Percentiles rank a stretch among this genome's conserved stretches.
Evolutionary conservation across 2,113 vertebrate genomes (phyloP).

Genomic region (Forbesichthys agassizii): DNA sequence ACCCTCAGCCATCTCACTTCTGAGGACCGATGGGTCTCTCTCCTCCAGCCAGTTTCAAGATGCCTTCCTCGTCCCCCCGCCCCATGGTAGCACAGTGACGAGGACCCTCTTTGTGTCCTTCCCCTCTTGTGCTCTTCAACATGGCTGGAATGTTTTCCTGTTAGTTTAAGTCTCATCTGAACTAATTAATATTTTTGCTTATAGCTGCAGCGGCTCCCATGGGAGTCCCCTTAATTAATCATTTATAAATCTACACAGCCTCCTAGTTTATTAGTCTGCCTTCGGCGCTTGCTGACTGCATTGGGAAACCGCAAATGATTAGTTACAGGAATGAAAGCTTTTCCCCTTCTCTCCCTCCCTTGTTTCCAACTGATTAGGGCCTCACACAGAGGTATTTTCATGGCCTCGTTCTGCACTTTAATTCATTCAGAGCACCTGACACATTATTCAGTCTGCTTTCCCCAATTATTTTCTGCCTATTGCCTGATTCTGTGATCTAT

Average conservation of each 20-base stretch:
- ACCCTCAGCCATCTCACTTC: constrained; percentile 68
- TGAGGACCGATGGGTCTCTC: constrained; percentile 63
- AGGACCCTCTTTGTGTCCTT: constrained; percentile 59
- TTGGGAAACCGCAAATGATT: constrained; percentile 83
- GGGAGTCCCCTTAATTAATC: constrained; percentile 82
- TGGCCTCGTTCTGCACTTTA: constrained; percentile 66
- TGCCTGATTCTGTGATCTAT: constrained; percentile 65
- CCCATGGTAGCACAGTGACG: constrained; percentile 39
- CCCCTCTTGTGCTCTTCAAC: constrained; percentile 56
- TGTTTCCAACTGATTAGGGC: constrained; percentile 78
- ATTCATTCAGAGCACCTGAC: constrained; percentile 73
- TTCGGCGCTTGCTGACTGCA: constrained; percentile 80
- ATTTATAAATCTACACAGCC: constrained; percentile 85
- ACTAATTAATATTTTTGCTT: constrained; percentile 86
- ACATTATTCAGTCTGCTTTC: constrained; percentile 63
- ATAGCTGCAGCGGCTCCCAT: constrained; percentile 76
- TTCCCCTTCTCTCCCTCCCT: constrained; percentile 55
- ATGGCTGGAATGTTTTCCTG: constrained; percentile 77
- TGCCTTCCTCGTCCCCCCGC: constrained; percentile 19
- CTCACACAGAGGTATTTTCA: constrained; percentile 76
- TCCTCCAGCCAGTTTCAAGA: constrained; percentile 65
- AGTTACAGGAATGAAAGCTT: constrained; percentile 81
- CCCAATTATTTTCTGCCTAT: constrained; percentile 67
- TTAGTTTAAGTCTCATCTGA: constrained; percentile 83
- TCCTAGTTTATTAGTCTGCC: constrained; percentile 83